Conservation (phyloP, 2,113 vertebrate species). For the Marmota monax region DNA sequence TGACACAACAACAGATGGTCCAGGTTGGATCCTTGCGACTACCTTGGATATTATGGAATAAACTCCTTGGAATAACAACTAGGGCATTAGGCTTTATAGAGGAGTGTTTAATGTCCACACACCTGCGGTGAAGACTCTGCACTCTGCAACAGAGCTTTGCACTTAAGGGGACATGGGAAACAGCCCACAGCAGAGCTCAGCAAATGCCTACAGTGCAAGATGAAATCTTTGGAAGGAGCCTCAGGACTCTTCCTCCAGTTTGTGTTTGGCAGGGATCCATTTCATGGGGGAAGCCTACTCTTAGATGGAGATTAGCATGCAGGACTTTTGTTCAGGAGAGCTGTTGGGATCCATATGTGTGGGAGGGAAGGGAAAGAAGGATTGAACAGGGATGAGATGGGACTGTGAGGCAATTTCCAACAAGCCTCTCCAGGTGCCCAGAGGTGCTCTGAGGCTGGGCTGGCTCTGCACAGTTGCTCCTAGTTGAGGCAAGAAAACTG, state of each 20-base stretch:
- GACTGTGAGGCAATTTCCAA: not conserved
- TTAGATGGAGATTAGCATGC: not conserved
- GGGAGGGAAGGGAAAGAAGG: not conserved
- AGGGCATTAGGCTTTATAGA: not conserved
- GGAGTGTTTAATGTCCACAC: not conserved
- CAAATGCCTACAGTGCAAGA: not conserved
- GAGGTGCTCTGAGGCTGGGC: not conserved
- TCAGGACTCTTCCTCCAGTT: not conserved
- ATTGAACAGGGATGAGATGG: not conserved
- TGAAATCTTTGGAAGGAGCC: not conserved
- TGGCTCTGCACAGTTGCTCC: not conserved
- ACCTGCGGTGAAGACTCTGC: not conserved
- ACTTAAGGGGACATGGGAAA: not conserved
- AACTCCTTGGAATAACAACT: conserved; percentile 39
- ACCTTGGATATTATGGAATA: conserved; percentile 57
- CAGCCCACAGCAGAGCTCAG: not conserved
- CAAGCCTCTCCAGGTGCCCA: not conserved
- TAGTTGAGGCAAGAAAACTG: not conserved
- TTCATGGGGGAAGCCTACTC: not conserved
- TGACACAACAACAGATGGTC: conserved; percentile 68
- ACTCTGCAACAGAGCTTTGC: not conserved
- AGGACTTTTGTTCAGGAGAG: not conserved
- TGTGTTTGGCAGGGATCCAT: not conserved
- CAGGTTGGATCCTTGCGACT: not conserved
- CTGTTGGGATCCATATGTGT: not conserved